Conservation (phyloP, 1,140 invertebrate species). For the Formica exsecta region DNA sequence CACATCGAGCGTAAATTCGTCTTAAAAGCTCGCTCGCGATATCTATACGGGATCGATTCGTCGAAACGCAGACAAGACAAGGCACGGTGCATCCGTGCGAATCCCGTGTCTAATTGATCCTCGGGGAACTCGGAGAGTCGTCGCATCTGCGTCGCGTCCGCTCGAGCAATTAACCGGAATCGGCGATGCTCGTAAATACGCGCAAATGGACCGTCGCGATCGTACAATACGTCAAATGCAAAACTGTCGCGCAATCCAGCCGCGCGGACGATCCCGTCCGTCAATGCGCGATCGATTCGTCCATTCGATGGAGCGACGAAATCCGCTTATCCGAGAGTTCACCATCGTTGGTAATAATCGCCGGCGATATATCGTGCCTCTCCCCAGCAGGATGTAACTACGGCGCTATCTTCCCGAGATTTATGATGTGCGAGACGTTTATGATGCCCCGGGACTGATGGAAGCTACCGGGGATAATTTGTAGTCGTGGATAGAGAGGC, state of each 20-base stretch:
- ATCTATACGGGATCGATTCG: not conserved
- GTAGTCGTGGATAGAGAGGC: not conserved
- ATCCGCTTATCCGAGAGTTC: constrained; percentile 8
- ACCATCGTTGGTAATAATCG: constrained; percentile 40
- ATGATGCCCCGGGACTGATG: constrained; percentile 47
- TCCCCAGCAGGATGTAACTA: not conserved
- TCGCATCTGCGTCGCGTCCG: constrained; percentile 58
- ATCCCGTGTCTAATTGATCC: constrained; percentile 68
- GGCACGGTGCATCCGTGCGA: not conserved
- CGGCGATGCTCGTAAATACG: constrained; percentile 65
- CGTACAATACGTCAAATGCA: constrained; percentile 48
- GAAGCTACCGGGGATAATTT: constrained; percentile 29
- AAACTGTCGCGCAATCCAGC: constrained; percentile 11
- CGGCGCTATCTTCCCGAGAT: constrained; percentile 51
- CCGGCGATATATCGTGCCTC: constrained; percentile 30
- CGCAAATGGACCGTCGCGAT: constrained; percentile 58
- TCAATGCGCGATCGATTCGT: constrained; percentile 4
- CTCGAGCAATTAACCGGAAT: constrained; percentile 67
- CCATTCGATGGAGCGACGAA: not conserved
- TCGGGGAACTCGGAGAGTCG: constrained; percentile 32
- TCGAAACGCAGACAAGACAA: not conserved
- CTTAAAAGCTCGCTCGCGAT: not conserved
- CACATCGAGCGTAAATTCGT: not conserved
- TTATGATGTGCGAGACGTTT: constrained; percentile 53
- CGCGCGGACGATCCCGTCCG: not conserved